These are phyloP conservation scores for Eubasilissa splendida DNA, from an alignment of 2,888 invertebrate species.

Conservation along the genomic window DNA sequence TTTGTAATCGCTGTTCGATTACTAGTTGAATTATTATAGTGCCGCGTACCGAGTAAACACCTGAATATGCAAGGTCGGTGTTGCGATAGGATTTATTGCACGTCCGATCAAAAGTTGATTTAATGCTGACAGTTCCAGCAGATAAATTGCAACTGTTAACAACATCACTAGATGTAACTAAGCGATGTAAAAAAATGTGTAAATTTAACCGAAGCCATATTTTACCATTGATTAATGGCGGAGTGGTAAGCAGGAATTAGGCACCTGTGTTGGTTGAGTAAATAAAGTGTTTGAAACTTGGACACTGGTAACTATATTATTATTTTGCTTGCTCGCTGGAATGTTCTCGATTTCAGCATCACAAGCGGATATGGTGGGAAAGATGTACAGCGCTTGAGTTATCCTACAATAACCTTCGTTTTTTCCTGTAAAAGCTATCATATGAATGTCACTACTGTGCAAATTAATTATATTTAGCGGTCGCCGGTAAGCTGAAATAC, in stretches of 20 bases:
- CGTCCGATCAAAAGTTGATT: constrained; percentile 38
- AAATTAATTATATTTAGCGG: too few species aligned
- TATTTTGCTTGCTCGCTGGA: too few species aligned
- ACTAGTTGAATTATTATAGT: constrained; percentile 25
- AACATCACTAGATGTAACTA: constrained; percentile 28
- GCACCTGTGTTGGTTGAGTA: constrained; percentile 4
- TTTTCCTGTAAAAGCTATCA: too few species aligned
- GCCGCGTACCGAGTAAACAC: background rate
- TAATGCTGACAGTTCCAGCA: constrained; percentile 32
- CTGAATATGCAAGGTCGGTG: constrained; percentile 13
- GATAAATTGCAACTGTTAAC: constrained; percentile 43
- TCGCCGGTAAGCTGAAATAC: too few species aligned
- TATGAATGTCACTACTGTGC: too few species aligned
- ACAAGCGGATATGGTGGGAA: too few species aligned
- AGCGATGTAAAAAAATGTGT: constrained; percentile 1
- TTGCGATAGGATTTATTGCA: constrained; percentile 27
- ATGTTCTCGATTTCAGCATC: too few species aligned
- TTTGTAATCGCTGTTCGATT: constrained; percentile 40
- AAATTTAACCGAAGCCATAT: background rate
- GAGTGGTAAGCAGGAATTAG: constrained; percentile 2
- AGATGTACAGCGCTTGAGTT: too few species aligned
- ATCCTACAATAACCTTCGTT: too few species aligned
- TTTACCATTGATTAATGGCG: constrained; percentile 13
- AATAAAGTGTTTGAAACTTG: background rate
- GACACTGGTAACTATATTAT: too few species aligned